phyloP scores from a whole-genome alignment of 2,113 vertebrate species.

The Zosterops lateralis region DNA sequence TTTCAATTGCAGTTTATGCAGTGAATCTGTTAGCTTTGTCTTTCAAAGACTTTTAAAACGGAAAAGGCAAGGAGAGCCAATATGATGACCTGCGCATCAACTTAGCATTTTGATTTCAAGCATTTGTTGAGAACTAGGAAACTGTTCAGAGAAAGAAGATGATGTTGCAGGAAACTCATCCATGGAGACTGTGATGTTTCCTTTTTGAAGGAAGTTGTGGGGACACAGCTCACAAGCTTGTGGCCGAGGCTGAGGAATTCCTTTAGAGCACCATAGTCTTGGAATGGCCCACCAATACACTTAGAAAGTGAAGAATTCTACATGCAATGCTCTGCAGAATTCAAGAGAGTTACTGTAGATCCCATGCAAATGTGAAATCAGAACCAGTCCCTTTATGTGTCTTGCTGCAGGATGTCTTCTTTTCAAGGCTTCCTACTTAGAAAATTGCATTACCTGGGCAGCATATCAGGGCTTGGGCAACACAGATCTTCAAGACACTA shows the following conservation, averaged over 20 bases:
- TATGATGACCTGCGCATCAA: neutral
- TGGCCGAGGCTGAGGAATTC: neutral
- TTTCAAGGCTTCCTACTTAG: neutral
- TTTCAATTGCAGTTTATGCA: neutral
- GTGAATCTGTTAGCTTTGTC: neutral
- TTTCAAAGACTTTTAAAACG: neutral
- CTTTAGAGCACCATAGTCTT: neutral
- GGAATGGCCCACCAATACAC: neutral
- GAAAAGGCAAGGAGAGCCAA: neutral
- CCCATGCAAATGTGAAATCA: neutral
- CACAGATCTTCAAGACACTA: neutral
- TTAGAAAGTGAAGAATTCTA: neutral
- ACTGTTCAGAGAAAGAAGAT: neutral
- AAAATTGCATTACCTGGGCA: neutral
- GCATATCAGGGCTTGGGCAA: neutral
- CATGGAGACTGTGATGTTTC: neutral
- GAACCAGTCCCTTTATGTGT: neutral
- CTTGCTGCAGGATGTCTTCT: neutral
- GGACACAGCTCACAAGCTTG: neutral
- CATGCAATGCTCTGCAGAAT: rapidly evolving
- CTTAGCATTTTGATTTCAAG: neutral
- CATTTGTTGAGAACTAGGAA: neutral
- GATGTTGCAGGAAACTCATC: neutral
- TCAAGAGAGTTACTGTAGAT: neutral
- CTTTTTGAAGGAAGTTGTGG: neutral